Evolutionary conservation across 2,888 invertebrate genomes (phyloP), one percentile per base, ranked within the genome.

Genomic region (Drosophila eohydei): DNA sequence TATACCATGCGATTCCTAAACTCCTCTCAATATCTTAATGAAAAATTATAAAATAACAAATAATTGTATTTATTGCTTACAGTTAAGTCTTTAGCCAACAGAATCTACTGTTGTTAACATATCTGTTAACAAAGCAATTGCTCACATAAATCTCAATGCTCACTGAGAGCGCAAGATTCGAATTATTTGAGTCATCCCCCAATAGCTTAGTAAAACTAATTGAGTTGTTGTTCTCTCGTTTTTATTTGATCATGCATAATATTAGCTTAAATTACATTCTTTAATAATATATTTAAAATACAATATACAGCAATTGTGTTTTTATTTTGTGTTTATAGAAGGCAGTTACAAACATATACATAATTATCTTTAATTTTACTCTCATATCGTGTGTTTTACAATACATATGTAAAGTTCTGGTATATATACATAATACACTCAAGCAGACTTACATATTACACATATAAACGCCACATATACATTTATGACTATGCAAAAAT

Each of bases 401-500:
- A 79, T 70, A 83, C 52, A 77, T 68, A 62, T 66, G 61, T 50
- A 82, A 82, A 78, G 66, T 67, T 77, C 61, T 71, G 69, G 61
- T 69, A 77, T 68, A 79, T 51, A 69, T 46, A 80, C 63, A 71
- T 21, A 32, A 80, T 83, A 86, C 72, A 83, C 66, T 74, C 71
- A 80, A 74, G 78, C 74, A 81, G 87, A 83, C 77, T 83, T 81
- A 70, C 60, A 79, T 68, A 67, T 73, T 72, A 75, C 50, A 74
- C 36, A 77, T 64, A 67, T 72, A 75, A 78, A 81, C 60, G 60
- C 59, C 56, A 63, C 54, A 84, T 80, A 76, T 73, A 78, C 64
- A 78, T 64, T 78, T 78, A 74, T 78, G 79, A 78, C 78, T 78
- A 74, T 78, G 48, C 78, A 88, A 85, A 88, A 84, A 88, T 85